Percentiles rank a stretch among this genome's conserved stretches.
phyloP scores from a whole-genome alignment of 2,797 vertebrate species.

The Acipenser oxyrinchus region DNA sequence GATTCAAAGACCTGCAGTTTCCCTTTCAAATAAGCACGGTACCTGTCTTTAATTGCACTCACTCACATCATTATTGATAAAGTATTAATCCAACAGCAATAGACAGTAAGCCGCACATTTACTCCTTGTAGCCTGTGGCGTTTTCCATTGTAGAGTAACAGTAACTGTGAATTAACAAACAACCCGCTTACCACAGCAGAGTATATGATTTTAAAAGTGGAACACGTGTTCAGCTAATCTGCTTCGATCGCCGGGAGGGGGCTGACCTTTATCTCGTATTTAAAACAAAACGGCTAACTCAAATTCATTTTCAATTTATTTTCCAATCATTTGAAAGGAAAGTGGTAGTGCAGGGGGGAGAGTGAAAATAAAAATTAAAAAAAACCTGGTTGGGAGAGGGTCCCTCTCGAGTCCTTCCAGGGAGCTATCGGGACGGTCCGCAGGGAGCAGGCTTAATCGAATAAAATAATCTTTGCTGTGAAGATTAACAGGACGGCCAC shows the following conservation, averaged over 20 bases:
- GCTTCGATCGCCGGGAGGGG: constrained; percentile 37
- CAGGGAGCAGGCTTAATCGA: constrained; percentile 59
- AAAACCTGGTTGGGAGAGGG: constrained; percentile 51
- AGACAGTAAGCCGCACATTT: too few species aligned
- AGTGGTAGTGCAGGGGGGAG: constrained; percentile 18
- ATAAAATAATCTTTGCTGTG: constrained; percentile 65
- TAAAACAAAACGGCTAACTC: constrained; percentile 64
- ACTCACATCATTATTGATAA: too few species aligned
- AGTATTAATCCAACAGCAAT: too few species aligned
- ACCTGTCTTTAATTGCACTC: too few species aligned
- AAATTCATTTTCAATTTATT: constrained; percentile 75
- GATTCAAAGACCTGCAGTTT: too few species aligned
- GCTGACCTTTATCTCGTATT: constrained; percentile 62
- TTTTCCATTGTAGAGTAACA: too few species aligned
- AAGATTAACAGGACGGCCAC: constrained; percentile 52
- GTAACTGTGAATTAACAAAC: constrained; percentile 15
- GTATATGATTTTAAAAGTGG: constrained; percentile 37
- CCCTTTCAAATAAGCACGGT: too few species aligned
- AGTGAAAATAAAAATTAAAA: constrained; percentile 42
- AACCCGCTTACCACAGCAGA: constrained; percentile 9
- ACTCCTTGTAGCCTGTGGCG: too few species aligned
- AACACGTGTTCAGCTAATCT: constrained; percentile 35
- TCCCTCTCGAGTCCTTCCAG: constrained; percentile 40
- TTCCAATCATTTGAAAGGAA: constrained; percentile 64
- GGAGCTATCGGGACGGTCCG: constrained; percentile 47